Evolutionary conservation across 2,797 vertebrate species (phyloP), one percentile per base, ranked within the genome.

Genomic region (Chloroceryle amazona): DNA sequence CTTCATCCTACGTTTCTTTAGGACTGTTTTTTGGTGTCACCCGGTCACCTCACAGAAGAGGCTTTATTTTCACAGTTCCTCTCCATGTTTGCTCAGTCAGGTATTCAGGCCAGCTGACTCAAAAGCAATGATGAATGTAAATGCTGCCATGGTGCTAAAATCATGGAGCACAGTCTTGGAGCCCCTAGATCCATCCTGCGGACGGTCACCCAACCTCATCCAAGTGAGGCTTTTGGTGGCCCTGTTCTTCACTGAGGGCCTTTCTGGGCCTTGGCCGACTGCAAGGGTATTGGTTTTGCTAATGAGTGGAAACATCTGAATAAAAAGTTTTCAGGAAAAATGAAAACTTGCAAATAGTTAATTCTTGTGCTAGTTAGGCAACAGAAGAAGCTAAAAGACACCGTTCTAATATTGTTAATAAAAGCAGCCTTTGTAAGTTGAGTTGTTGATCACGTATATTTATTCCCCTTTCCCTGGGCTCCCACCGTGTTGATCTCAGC

Each of bases 251-350:
- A 8, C 55, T 37, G 47, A 62, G 13, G 11, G 17, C 2, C 90
- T 1, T 44, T 87, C 57, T 49, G 55, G 9, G 6, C 80, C 60
- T 82, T 72, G n/a, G 18, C 65, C 70, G 62, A 28, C 51, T 75
- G 31, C 54, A 89, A 26, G 18, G 19, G 23, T 81, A 63, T 37
- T 94, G 1, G n/a, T 84, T 88, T 68, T 72, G 28, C 13, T 72
- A 54, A 37, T 0, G 0, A 90, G 13, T n/a, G 18, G 63, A 88
- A 86, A 57, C 5, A 65, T 18, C 15, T 1, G 1, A 70, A 85
- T 35, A 12, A 91, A 72, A 90, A 73, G 54, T 5, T 28, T 41
- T 44, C 52, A 65, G 29, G 28, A 29, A 78, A 87, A 90, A 63
- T 41, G 5, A 49, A 85, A 74, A 74, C 49, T 54, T 74, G 37